Percentiles rank a stretch among this genome's conserved stretches.
phyloP scores from a whole-genome alignment of 2,797 vertebrate genomes.

The Urophycis tenuis region DNA sequence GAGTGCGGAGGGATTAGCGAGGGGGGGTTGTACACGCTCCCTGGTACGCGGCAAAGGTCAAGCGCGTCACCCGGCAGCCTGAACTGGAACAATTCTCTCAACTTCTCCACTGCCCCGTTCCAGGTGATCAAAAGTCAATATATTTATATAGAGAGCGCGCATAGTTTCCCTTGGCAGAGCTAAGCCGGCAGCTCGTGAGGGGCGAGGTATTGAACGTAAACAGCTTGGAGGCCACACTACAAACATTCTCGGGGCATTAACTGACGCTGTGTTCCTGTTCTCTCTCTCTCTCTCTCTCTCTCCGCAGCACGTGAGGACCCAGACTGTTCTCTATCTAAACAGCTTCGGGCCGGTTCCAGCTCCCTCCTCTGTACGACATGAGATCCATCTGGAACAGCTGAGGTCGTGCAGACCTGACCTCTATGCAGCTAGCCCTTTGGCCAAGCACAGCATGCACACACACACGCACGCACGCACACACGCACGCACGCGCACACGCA shows the following conservation, averaged over 20 bases:
- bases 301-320: slow-evolving; percentile 39
- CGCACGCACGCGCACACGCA: not conserved
- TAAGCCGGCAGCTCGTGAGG: slow-evolving; percentile 54
- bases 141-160: slow-evolving; percentile 12
- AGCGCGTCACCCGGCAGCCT: not conserved
- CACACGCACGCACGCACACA: not conserved
- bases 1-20: not conserved
- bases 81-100: not conserved
- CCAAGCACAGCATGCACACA: slow-evolving; percentile 42
- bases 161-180: slow-evolving; percentile 44
- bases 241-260: slow-evolving; percentile 59
- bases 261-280: slow-evolving; percentile 22
- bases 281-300: not conserved
- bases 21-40: not conserved
- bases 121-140: slow-evolving; percentile 48
- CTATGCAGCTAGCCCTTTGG: slow-evolving; percentile 38
- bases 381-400: slow-evolving; percentile 16
- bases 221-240: slow-evolving; percentile 48
- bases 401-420: slow-evolving; percentile 35
- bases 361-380: slow-evolving; percentile 38
- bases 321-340: slow-evolving; percentile 49
- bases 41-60: not conserved
- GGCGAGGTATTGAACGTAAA: slow-evolving; percentile 56
- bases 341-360: slow-evolving; percentile 42
- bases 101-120: slow-evolving; percentile 24